These are phyloP conservation scores for Paraescarpia echinospica DNA, from an alignment of 1,140 invertebrate species.

Conservation along the genomic window DNA sequence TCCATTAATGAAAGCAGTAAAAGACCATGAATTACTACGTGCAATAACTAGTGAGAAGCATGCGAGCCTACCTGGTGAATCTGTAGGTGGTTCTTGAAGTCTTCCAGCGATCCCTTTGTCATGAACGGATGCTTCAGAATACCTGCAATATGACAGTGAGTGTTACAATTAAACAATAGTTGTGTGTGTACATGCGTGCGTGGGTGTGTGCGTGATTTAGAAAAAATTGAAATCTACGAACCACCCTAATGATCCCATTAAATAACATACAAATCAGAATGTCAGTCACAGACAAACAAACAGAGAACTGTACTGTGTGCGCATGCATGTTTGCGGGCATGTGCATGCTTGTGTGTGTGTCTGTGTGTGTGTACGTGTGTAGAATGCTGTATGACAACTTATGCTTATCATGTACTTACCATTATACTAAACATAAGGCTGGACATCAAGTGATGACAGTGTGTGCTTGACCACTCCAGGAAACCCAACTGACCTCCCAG, in stretches of 20 bases:
- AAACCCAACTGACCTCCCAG: neutral
- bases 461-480: neutral
- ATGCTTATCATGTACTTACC: too few species aligned
- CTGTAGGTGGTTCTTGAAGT: neutral
- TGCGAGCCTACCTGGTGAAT: slow-evolving; percentile 20
- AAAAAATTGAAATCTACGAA: too few species aligned
- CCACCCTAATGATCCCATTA: too few species aligned
- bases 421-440: too few species aligned
- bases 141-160: slow-evolving; percentile 36
- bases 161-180: neutral
- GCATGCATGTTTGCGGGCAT: too few species aligned
- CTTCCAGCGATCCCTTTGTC: slow-evolving; percentile 37
- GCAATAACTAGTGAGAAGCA: neutral
- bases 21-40: neutral
- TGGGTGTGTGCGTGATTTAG: neutral
- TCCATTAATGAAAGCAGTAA: neutral
- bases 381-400: too few species aligned
- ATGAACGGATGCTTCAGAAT: slow-evolving; percentile 52
- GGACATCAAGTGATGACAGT: neutral
- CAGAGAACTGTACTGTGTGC: too few species aligned
- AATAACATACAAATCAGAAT: too few species aligned
- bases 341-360: too few species aligned
- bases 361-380: too few species aligned
- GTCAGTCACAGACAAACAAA: too few species aligned
- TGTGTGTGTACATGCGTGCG: neutral